These are phyloP conservation scores for Hylaeus volcanicus DNA, from an alignment of 1,140 invertebrate genomes.

Conservation along the genomic window DNA sequence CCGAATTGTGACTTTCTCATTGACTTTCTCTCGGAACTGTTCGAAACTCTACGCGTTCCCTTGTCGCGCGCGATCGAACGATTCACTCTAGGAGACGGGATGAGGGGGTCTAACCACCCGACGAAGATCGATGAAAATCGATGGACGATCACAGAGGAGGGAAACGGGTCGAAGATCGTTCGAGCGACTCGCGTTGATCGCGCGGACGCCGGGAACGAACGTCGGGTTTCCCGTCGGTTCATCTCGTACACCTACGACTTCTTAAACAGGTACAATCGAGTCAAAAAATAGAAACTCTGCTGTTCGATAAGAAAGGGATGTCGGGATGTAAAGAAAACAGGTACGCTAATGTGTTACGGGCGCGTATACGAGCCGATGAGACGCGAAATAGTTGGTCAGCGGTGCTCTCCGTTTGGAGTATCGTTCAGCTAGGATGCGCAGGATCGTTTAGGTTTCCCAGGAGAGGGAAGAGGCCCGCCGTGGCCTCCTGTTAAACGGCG, in stretches of 20 bases:
- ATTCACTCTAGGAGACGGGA: background rate
- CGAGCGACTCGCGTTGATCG: background rate
- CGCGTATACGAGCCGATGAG: slow-evolving; percentile 48
- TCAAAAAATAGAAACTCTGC: slow-evolving; percentile 68
- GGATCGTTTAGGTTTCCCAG: background rate
- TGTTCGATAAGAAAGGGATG: slow-evolving; percentile 53
- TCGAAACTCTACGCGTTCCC: slow-evolving; percentile 24
- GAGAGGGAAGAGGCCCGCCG: background rate
- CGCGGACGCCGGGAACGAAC: slow-evolving; percentile 3
- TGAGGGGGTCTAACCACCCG: no score
- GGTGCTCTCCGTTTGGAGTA: background rate
- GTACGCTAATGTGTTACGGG: slow-evolving; percentile 46
- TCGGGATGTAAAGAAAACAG: slow-evolving; percentile 57
- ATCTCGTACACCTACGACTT: slow-evolving; percentile 54
- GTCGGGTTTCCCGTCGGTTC: slow-evolving; percentile 16
- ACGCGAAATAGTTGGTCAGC: slow-evolving; percentile 10
- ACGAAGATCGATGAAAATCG: background rate
- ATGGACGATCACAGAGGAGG: background rate
- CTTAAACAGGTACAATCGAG: slow-evolving; percentile 60
- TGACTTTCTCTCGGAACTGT: slow-evolving; percentile 54
- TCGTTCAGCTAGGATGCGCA: no score
- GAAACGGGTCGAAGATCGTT: background rate
- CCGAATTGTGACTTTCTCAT: slow-evolving; percentile 62
- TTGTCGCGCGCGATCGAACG: slow-evolving; percentile 9
- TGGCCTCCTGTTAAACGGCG: background rate